These are phyloP conservation scores for Meloidogyne hapla DNA, from an alignment of 1,140 invertebrate species.

Conservation along the genomic window DNA sequence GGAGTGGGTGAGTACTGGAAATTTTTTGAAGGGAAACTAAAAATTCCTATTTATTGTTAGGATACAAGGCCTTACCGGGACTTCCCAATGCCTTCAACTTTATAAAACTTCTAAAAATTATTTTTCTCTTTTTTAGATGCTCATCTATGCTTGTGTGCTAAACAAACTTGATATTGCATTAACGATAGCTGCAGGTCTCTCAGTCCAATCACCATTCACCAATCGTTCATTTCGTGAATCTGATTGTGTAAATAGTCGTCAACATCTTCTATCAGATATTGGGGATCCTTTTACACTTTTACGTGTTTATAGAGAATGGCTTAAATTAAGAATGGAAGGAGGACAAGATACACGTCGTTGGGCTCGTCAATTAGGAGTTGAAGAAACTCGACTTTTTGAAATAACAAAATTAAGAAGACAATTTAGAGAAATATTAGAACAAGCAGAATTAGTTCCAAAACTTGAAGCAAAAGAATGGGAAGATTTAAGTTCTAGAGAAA, in stretches of 20 bases:
- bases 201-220: slow-evolving; percentile 88
- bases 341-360: slow-evolving; percentile 44
- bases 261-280: slow-evolving; percentile 82
- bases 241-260: slow-evolving; percentile 72
- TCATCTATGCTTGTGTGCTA: slow-evolving; percentile 86
- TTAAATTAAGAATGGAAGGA: slow-evolving; percentile 29
- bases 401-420: slow-evolving; percentile 44
- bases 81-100: too few species aligned
- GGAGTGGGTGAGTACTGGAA: too few species aligned
- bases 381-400: slow-evolving; percentile 49
- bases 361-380: slow-evolving; percentile 40
- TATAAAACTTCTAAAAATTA: too few species aligned
- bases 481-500: slow-evolving; percentile 39
- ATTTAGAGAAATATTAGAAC: slow-evolving; percentile 39
- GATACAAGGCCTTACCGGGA: too few species aligned
- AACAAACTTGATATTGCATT: slow-evolving; percentile 81
- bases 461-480: slow-evolving; percentile 32
- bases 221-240: slow-evolving; percentile 66
- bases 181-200: slow-evolving; percentile 84
- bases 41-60: too few species aligned
- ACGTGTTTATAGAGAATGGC: slow-evolving; percentile 72
- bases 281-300: slow-evolving; percentile 91
- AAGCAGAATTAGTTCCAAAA: slow-evolving; percentile 38
- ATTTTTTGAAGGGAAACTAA: too few species aligned
- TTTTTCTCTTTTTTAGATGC: slow-evolving; percentile 73